Evolutionary conservation across 2,113 vertebrate species (phyloP), one percentile per base, ranked within the genome.

Genomic region (Otocyon megalotis): DNA sequence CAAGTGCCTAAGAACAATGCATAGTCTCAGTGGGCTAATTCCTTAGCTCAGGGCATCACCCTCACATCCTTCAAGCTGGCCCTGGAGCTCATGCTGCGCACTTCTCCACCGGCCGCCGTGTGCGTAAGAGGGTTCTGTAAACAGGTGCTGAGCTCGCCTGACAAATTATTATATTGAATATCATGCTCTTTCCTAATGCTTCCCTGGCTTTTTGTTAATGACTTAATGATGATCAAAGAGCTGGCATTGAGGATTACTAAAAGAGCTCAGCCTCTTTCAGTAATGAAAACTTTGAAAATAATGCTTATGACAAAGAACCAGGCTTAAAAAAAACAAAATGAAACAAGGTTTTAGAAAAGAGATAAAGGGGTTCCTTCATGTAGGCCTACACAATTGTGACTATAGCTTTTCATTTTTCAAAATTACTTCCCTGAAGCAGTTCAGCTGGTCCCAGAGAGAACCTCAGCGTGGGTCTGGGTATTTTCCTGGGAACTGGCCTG

Each of bases 101-200:
- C 19, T 37, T 71, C 67, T 37, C 5, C 8, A 53, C 35, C 1
- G 6, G 71, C 35, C 0, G 0, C 32, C 13, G 9, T 20, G 32
- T 0, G 0, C 0, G 0, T 2, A 17, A 58, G 30, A 37, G 43
- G 48, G 22, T 32, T 84, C 43, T 90, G 81, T 63, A 90, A 95
- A 85, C 71, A 32, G 28, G 63, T 24, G n/a, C 85, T 22, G 19
- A 65, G n/a, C 54, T 50, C 58, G 16, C 17, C 7, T 0, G 19
- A 53, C 56, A 65, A 19, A 15, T 7, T 5, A 14, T 4, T 11
- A 15, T 1, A 7, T 0, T 32, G 71, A 16, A 35, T 1, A 15
- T 4, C 37, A 17, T 0, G 30, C 9, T 63, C 37, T 92, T 60
- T 76, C 37, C 20, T 8, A 28, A n/a, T 20, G 72, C 4, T 79